A percentile compares a stretch with the other conserved stretches of the same genome.
Evolutionary conservation across 2,113 vertebrate genomes (phyloP).

Genomic region (Passer domesticus): DNA sequence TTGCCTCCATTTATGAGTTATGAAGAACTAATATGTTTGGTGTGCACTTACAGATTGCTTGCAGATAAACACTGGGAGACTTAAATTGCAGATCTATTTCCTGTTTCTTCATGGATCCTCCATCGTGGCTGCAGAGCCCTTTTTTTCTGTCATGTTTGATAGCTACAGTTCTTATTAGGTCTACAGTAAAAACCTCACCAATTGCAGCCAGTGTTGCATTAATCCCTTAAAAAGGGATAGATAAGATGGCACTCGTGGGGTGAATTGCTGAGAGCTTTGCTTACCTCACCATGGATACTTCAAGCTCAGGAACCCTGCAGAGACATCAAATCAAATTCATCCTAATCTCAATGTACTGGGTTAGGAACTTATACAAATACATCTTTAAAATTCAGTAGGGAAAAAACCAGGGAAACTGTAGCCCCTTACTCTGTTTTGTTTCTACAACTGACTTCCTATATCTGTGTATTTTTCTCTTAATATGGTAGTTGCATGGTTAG

Average conservation of each 20-base stretch:
- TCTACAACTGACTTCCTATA: not conserved
- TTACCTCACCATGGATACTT: not conserved
- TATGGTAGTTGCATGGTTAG: not conserved
- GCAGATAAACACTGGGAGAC: not conserved
- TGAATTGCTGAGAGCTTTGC: not conserved
- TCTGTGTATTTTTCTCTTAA: not conserved
- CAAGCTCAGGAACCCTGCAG: not conserved
- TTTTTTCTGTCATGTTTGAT: not conserved
- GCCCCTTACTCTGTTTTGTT: not conserved
- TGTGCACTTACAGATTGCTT: not conserved
- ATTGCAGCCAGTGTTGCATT: not conserved
- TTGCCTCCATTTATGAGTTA: not conserved
- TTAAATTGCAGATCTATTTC: not conserved
- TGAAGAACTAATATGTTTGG: not conserved
- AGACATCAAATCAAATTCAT: not conserved
- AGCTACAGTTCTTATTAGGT: not conserved
- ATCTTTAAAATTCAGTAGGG: not conserved
- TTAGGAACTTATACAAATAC: not conserved
- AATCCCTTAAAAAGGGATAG: not conserved
- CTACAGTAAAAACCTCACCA: not conserved
- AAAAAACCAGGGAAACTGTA: not conserved
- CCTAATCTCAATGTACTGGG: not conserved
- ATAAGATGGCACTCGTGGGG: accelerated
- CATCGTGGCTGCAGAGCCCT: not conserved
- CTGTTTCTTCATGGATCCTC: not conserved